Evolutionary conservation across 2,113 vertebrate genomes (phyloP).

Genomic region (Stictonetta naevosa): DNA sequence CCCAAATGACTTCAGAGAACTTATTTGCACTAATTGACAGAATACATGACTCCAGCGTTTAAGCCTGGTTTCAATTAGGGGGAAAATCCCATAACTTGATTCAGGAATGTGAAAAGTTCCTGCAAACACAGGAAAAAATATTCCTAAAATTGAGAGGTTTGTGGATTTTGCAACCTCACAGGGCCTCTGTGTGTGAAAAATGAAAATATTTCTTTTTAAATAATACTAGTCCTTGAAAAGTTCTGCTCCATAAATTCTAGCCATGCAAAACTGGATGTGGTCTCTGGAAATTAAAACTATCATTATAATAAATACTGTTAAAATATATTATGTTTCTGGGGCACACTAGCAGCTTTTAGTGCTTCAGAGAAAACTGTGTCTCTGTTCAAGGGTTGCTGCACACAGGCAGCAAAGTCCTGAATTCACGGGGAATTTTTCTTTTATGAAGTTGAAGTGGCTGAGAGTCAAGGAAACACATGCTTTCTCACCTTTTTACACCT

Average conservation of each 20-base stretch:
- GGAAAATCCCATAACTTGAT: background rate
- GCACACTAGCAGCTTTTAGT: background rate
- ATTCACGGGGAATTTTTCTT: background rate
- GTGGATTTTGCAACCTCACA: background rate
- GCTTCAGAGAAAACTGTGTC: background rate
- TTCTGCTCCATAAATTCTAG: background rate
- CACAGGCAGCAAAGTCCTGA: background rate
- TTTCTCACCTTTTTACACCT: constrained; percentile 6
- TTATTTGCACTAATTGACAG: background rate
- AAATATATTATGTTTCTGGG: background rate
- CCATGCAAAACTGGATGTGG: background rate
- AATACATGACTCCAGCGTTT: background rate
- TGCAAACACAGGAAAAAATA: background rate
- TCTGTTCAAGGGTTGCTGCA: background rate
- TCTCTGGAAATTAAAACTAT: constrained; percentile 11
- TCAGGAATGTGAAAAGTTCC: background rate
- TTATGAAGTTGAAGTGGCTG: background rate
- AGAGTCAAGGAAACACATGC: background rate
- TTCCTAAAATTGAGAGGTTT: background rate
- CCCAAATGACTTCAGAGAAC: background rate
- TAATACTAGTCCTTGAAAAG: background rate
- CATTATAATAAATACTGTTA: background rate
- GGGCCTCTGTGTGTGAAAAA: background rate
- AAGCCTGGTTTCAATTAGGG: background rate
- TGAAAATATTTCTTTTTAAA: background rate